A percentile compares a stretch with the other conserved stretches of the same genome.
These are phyloP conservation scores for Philonicus albiceps DNA, from an alignment of 2,888 invertebrate genomes.

Conservation along the genomic window DNA sequence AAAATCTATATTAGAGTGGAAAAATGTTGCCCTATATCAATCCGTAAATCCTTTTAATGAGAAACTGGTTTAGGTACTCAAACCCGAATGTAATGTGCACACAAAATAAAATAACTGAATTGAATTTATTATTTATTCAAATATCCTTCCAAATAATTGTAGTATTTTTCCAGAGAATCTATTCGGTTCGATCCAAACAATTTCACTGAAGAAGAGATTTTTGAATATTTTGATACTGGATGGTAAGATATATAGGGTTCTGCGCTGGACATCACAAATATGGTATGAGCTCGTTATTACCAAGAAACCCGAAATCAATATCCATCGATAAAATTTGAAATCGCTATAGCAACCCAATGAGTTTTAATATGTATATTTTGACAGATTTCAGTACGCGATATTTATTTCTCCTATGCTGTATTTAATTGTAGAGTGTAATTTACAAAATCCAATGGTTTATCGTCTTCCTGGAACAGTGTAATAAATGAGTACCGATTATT, in stretches of 20 bases:
- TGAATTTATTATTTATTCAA: background rate
- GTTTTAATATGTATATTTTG: background rate
- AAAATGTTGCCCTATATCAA: too few species aligned
- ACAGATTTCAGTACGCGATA: background rate
- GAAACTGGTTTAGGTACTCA: too few species aligned
- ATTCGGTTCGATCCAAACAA: background rate
- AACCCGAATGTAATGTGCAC: too few species aligned
- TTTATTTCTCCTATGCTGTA: background rate
- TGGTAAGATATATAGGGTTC: background rate
- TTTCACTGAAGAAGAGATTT: background rate
- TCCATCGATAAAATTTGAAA: slow-evolving; percentile 7
- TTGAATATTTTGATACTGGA: background rate
- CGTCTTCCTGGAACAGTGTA: background rate
- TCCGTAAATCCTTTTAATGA: too few species aligned
- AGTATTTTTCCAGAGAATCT: background rate
- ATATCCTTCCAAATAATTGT: background rate
- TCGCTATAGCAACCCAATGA: slow-evolving; percentile 8
- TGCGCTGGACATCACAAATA: background rate
- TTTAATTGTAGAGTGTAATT: background rate
- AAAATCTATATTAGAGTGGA: too few species aligned
- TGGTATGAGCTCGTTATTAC: background rate
- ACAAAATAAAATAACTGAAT: too few species aligned
- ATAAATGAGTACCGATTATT: background rate
- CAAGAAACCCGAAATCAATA: slow-evolving; percentile 4
- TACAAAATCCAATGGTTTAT: background rate